phyloP scores from a whole-genome alignment of 2,888 invertebrate species.

The Sympetrum striolatum region DNA sequence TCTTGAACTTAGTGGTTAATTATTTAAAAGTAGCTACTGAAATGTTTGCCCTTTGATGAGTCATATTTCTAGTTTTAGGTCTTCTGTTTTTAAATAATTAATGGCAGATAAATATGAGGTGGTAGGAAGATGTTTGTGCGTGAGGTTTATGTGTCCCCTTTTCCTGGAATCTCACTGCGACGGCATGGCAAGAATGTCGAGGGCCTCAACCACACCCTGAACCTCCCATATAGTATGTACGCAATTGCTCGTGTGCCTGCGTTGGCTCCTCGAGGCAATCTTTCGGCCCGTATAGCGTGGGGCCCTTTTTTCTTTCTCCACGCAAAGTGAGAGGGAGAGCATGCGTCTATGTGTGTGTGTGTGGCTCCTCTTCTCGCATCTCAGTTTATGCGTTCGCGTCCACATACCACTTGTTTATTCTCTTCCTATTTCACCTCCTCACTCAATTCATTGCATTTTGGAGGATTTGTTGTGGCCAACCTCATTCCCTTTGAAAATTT shows the following conservation, averaged over 20 bases:
- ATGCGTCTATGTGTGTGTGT: constrained; percentile 40
- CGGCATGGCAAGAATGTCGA: constrained; percentile 44
- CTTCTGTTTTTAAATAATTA: too few relatives aligned
- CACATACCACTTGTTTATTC: constrained; percentile 34
- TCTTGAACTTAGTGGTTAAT: too few relatives aligned
- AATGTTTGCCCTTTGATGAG: too few relatives aligned
- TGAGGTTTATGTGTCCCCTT: constrained; percentile 15
- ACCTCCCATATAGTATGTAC: constrained; percentile 42
- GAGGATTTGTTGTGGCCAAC: constrained; percentile 33
- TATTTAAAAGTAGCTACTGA: too few relatives aligned
- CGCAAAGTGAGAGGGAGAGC: constrained; percentile 36
- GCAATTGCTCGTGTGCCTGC: constrained; percentile 44
- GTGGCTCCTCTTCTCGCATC: constrained; percentile 43
- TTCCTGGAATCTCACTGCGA: constrained; percentile 27
- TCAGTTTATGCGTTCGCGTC: constrained; percentile 27
- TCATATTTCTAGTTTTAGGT: too few relatives aligned
- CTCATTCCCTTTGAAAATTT: background rate
- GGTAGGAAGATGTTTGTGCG: background rate
- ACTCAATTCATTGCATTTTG: constrained; percentile 40
- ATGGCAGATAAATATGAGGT: background rate
- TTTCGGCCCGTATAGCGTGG: constrained; percentile 8
- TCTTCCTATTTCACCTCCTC: constrained; percentile 42
- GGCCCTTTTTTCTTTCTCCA: constrained; percentile 21
- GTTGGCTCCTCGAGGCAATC: constrained; percentile 42
- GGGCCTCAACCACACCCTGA: constrained; percentile 40